Evolutionary conservation across 1,140 invertebrate species (phyloP), one percentile per base, ranked within the genome.

Genomic region (Carcinoscorpius rotundicauda): DNA sequence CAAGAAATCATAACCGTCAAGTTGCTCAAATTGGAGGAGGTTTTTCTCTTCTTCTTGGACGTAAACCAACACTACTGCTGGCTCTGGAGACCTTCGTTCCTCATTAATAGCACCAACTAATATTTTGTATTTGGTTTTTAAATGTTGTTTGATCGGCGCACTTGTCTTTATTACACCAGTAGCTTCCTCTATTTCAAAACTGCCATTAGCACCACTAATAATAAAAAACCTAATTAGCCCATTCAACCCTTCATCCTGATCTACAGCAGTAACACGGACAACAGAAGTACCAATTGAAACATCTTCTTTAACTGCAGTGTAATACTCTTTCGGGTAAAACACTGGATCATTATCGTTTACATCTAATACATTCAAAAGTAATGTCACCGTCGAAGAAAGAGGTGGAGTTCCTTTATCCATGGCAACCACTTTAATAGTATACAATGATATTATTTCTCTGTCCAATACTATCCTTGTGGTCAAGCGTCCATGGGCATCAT

Each of bases 321-420:
- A 85, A 77, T 94, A 94, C 69, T 84, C 81, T 72, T 82, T 82
- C 0, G 91, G 92, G 80, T 94, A 95, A 78, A 95, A 93, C 69
- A 85, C 81, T 0, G 92, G 91, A 71, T 82, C 82, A 74, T 94
- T 93, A 75, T 96, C 93, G 76, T 97, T 97, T 3, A 91, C 84
- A 78, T 97, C 93, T 51, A 88, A 79, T 5, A 98, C 82, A 63
- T 80, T 83, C 3, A 97, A 76, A 68, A 84, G 79, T 49, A 97
- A 85, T 8, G 91, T 91, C 3, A 91, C 89, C 0, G 89, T 90
- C 5, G 91, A 91, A 5, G 87, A 89, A 73, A 93, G 87, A 0
- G 86, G 84, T 10, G 92, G 89, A 69, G 82, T 85, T 8, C 93
- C 94, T 79, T 93, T 89, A 80, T 98, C 94, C 75, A 84, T 87